phyloP scores from a whole-genome alignment of 2,113 vertebrate genomes.

The Platycercus adscitus region DNA sequence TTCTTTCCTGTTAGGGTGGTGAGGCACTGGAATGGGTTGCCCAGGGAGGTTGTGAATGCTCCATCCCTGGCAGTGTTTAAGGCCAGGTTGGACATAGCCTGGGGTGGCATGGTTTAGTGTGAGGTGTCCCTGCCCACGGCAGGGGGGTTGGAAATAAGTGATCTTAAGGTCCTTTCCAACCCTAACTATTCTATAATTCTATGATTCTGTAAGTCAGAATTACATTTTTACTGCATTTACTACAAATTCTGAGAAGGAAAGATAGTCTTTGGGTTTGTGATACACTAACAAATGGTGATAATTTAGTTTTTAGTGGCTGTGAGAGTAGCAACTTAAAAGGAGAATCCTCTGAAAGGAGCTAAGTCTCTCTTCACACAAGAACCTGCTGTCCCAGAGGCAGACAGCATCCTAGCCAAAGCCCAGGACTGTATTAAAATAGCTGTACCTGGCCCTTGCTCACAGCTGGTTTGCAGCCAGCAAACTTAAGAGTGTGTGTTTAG shows the following conservation, averaged over 20 bases:
- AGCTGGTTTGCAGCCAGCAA: conserved; percentile 2
- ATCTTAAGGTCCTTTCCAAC: too few relatives aligned
- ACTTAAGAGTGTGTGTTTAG: neutral
- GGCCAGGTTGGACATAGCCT: too few relatives aligned
- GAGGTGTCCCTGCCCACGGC: too few relatives aligned
- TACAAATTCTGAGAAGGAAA: neutral
- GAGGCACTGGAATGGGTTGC: too few relatives aligned
- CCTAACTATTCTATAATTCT: too few relatives aligned
- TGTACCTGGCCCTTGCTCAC: conserved; percentile 10
- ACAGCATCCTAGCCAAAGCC: neutral
- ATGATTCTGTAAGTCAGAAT: neutral
- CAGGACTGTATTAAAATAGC: neutral
- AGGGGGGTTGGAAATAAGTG: too few relatives aligned
- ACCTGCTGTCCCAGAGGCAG: neutral
- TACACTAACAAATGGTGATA: neutral
- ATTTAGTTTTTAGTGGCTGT: conserved; percentile 21
- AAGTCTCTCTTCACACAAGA: neutral
- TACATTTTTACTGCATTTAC: neutral
- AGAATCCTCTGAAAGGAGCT: neutral
- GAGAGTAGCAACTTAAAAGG: neutral
- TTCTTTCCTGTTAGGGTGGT: too few relatives aligned
- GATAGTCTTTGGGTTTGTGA: neutral
- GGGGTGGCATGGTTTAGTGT: too few relatives aligned
- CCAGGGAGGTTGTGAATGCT: too few relatives aligned
- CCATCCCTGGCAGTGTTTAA: too few relatives aligned